phyloP scores from a whole-genome alignment of 2,113 vertebrate species.

The Alouatta palliata region DNA sequence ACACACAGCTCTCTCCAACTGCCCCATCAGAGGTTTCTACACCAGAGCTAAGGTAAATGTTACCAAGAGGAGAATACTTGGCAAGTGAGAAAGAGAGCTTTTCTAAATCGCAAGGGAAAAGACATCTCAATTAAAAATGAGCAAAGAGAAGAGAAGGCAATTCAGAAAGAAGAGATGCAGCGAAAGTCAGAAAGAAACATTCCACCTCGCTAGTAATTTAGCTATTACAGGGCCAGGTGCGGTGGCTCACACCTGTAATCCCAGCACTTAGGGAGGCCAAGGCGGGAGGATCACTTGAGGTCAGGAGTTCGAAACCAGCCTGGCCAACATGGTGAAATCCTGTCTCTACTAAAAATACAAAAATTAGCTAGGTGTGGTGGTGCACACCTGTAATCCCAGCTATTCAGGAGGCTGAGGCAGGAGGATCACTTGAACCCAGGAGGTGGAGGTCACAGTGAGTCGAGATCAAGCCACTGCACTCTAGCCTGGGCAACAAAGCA shows the following conservation, averaged over 20 bases:
- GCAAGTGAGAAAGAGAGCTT: neutral
- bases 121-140: neutral
- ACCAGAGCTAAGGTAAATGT: neutral
- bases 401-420: too few relatives aligned
- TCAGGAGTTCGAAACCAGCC: too few relatives aligned
- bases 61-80: neutral
- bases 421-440: too few relatives aligned
- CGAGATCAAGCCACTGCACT: too few relatives aligned
- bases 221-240: neutral
- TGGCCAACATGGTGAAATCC: too few relatives aligned
- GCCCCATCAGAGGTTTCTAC: neutral
- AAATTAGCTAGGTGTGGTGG: too few relatives aligned
- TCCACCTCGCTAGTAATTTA: neutral
- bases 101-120: neutral
- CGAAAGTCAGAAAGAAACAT: neutral
- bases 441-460: too few relatives aligned
- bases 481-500: fast-evolving
- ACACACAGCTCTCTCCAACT: neutral
- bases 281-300: too few relatives aligned
- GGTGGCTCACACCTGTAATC: too few relatives aligned
- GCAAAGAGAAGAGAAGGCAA: neutral
- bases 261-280: too few relatives aligned
- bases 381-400: too few relatives aligned
- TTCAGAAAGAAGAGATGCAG: neutral
- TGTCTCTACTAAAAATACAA: too few relatives aligned